phyloP scores from a whole-genome alignment of 2,888 invertebrate species.

The Tenthredo distinguenda region DNA sequence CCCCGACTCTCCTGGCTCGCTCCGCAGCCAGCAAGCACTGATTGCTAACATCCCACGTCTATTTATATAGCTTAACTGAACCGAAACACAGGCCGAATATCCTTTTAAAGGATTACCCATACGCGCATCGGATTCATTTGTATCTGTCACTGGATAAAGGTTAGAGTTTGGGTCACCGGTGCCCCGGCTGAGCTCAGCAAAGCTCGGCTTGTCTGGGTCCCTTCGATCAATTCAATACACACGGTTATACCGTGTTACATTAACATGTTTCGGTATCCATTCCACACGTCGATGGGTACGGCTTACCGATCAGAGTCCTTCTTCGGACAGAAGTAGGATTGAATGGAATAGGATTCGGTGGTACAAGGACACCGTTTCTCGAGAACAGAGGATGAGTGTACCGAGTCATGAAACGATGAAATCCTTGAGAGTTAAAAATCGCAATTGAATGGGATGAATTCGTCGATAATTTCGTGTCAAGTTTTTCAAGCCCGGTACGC shows the following conservation, averaged over 20 bases:
- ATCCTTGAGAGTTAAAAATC: neutral
- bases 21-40: conserved; percentile 62
- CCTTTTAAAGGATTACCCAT: conserved; percentile 77
- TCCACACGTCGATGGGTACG: neutral
- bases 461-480: neutral
- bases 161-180: conserved; percentile 32
- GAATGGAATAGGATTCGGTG: neutral
- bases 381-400: too few relatives aligned
- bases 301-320: neutral
- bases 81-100: conserved; percentile 74
- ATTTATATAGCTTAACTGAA: conserved; percentile 77
- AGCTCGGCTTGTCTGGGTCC: neutral
- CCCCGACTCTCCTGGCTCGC: neutral
- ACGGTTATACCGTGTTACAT: conserved; percentile 8
- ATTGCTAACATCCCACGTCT: conserved; percentile 75
- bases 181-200: conserved; percentile 1
- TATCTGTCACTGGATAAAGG: conserved; percentile 73
- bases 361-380: neutral
- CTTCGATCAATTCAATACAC: conserved; percentile 29
- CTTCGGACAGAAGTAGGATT: neutral
- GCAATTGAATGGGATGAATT: neutral
- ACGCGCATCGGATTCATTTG: conserved; percentile 75
- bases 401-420: neutral
- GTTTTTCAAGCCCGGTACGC: neutral
- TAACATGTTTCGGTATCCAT: conserved; percentile 2